Conservation (phyloP, 2,888 invertebrate species). For the Strigamia transsilvanica region DNA sequence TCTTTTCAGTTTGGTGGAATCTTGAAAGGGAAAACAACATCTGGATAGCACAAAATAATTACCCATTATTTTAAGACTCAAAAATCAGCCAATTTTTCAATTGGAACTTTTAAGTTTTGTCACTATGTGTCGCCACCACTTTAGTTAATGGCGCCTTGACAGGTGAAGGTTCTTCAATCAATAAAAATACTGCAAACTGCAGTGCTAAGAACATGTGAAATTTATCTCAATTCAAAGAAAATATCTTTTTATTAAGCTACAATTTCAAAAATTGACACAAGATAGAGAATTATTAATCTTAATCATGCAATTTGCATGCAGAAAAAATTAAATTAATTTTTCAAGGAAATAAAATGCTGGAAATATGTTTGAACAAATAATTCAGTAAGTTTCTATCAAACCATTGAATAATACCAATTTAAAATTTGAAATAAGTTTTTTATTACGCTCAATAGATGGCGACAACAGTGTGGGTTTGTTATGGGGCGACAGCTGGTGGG, state of each 20-base stretch:
- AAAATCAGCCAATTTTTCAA: neutral
- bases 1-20: neutral
- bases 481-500: conserved; percentile 23
- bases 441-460: neutral
- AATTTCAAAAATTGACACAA: too few relatives aligned
- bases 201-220: neutral
- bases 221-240: neutral
- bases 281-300: too few relatives aligned
- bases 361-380: too few relatives aligned
- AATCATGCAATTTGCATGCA: too few relatives aligned
- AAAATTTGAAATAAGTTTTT: neutral
- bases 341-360: too few relatives aligned
- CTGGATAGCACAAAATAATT: neutral
- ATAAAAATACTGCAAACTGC: conserved; percentile 44
- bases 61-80: neutral
- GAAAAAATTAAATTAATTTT: too few relatives aligned
- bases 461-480: neutral
- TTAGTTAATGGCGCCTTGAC: neutral
- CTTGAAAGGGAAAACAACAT: neutral
- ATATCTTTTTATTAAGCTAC: too few relatives aligned
- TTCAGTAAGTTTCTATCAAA: too few relatives aligned
- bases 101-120: neutral
- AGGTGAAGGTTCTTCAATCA: conserved; percentile 36
- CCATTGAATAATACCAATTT: neutral
- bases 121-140: neutral